Percentiles rank a stretch among this genome's conserved stretches.
Evolutionary conservation across 2,797 vertebrate species (phyloP).

Genomic region (Pipistrellus nathusii): DNA sequence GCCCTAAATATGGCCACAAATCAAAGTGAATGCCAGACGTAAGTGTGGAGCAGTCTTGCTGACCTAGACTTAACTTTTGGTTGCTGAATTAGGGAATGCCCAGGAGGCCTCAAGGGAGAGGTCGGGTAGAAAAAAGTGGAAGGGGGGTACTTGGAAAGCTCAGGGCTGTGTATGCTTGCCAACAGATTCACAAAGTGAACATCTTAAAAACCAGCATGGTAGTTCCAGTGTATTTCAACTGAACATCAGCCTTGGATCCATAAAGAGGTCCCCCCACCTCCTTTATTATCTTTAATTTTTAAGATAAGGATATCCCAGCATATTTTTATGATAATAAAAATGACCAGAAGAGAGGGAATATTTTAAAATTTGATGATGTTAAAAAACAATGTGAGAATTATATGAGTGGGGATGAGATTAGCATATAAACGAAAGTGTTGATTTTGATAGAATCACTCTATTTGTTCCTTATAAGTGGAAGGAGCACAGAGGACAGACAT

Average conservation of each 20-base stretch:
- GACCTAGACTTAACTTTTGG: not conserved
- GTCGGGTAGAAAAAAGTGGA: not conserved
- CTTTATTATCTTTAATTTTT: not conserved
- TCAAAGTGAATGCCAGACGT: not conserved
- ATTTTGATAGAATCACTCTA: not conserved
- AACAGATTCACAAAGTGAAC: not conserved
- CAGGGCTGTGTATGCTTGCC: not conserved
- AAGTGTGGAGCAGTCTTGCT: not conserved
- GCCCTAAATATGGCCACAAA: too few relatives aligned
- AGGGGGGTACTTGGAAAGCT: not conserved
- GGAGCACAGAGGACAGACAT: not conserved
- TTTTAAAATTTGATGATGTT: not conserved
- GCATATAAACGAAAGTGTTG: not conserved
- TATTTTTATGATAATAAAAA: conserved; percentile 4
- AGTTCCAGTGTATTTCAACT: not conserved
- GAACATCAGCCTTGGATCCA: not conserved
- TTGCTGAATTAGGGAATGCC: not conserved
- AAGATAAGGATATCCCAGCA: not conserved
- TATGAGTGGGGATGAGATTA: not conserved
- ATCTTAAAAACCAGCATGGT: not conserved
- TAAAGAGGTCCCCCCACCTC: too few relatives aligned
- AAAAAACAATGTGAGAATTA: not conserved
- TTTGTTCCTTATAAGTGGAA: not conserved
- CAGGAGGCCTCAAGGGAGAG: not conserved
- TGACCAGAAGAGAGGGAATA: not conserved